phyloP scores from a whole-genome alignment of 2,113 vertebrate genomes.

The mouse (Mus musculus) region DNA sequence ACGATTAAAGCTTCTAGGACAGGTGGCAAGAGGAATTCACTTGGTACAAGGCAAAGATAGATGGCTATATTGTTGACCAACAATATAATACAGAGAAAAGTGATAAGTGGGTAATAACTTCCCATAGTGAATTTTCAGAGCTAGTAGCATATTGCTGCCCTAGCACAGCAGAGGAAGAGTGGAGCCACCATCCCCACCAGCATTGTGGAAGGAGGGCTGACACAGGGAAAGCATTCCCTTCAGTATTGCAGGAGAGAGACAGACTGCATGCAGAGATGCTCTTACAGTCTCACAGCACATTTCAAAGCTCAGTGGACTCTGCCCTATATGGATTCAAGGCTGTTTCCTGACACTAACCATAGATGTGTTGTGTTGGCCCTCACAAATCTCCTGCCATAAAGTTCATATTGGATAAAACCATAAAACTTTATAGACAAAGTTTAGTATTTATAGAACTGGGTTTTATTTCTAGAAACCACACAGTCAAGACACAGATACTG shows the following conservation, averaged over 20 bases:
- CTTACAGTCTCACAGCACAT: background rate
- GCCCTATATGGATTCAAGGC: background rate
- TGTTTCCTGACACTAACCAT: background rate
- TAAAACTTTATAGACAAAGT: slow-evolving; percentile 18
- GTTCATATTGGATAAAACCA: background rate
- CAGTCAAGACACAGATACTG: background rate
- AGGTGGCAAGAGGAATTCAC: background rate
- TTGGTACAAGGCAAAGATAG: background rate
- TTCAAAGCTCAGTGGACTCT: background rate
- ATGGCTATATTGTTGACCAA: background rate
- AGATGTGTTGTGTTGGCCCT: background rate
- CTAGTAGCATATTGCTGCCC: background rate
- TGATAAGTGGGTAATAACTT: background rate
- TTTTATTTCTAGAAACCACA: background rate
- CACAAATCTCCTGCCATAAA: background rate
- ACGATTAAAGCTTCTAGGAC: background rate
- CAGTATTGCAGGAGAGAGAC: background rate
- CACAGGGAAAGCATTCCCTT: background rate
- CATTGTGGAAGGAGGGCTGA: background rate
- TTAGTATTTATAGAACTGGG: background rate
- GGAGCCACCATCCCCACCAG: background rate
- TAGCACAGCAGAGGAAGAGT: background rate
- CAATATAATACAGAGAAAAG: background rate
- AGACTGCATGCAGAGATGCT: background rate
- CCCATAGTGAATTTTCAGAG: background rate